phyloP scores from a whole-genome alignment of 2,113 vertebrate genomes.

The Patagioenas fasciata region DNA sequence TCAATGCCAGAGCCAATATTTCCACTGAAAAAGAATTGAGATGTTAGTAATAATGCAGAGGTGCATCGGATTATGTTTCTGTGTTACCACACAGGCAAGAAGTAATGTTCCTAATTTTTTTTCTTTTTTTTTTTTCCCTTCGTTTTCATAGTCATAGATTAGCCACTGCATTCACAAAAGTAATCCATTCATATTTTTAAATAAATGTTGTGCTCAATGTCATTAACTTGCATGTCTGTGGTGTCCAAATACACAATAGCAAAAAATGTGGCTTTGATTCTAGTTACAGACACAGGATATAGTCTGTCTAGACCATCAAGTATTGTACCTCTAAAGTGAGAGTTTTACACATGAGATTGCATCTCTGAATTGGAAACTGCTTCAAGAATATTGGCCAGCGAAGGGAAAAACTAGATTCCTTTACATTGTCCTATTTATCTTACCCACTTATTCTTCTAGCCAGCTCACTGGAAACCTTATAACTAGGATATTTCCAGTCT shows the following conservation, averaged over 20 bases:
- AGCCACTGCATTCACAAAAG: neutral
- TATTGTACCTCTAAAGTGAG: slow-evolving; percentile 8
- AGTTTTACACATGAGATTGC: slow-evolving; percentile 35
- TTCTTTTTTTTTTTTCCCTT: neutral
- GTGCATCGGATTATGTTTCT: neutral
- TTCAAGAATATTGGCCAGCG: neutral
- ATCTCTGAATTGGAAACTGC: slow-evolving; percentile 36
- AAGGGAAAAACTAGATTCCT: neutral
- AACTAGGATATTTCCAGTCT: neutral
- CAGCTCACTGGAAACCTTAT: neutral
- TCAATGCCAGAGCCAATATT: neutral
- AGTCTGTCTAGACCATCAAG: slow-evolving; percentile 55
- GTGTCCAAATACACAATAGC: slow-evolving; percentile 21
- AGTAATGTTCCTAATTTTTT: neutral
- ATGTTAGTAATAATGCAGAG: neutral
- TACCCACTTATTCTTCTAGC: neutral
- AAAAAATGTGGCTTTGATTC: slow-evolving; percentile 45
- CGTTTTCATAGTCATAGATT: neutral
- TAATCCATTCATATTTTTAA: neutral
- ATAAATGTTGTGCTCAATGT: neutral
- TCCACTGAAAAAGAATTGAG: neutral
- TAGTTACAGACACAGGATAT: slow-evolving; percentile 52
- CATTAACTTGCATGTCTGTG: neutral
- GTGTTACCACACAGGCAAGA: neutral
- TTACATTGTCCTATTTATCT: slow-evolving; percentile 3